Percentiles rank a stretch among this genome's conserved stretches.
Evolutionary conservation across 2,113 vertebrate species (phyloP).

Genomic region (Neolamprologus ventralis): DNA sequence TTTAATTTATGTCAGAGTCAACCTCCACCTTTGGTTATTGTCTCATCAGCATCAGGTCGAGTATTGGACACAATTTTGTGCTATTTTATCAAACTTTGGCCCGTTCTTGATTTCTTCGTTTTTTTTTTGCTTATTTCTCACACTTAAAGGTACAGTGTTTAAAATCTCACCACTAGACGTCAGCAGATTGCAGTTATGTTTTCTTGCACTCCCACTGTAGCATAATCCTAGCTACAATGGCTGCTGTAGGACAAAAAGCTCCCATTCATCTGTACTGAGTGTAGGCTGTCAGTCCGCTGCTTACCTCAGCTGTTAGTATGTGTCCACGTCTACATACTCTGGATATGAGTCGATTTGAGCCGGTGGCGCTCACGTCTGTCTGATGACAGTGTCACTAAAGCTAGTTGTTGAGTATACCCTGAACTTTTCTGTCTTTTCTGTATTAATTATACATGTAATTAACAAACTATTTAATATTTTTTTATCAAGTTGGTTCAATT

Average conservation of each 20-base stretch:
- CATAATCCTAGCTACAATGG: background rate
- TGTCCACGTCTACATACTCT: background rate
- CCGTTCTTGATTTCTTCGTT: accelerated
- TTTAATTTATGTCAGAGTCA: background rate
- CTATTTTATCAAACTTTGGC: background rate
- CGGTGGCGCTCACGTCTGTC: background rate
- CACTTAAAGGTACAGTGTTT: background rate
- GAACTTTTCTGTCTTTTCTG: background rate
- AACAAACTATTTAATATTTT: background rate
- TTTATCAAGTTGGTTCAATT: background rate
- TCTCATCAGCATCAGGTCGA: background rate
- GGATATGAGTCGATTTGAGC: background rate
- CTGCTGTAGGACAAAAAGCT: background rate
- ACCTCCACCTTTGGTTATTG: background rate
- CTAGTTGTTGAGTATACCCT: background rate
- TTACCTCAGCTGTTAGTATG: background rate
- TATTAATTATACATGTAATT: background rate
- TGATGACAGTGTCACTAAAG: background rate
- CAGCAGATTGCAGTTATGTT: background rate
- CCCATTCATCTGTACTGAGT: background rate
- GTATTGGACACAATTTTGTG: background rate
- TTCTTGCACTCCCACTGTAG: background rate
- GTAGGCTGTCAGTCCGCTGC: background rate
- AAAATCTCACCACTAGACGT: background rate
- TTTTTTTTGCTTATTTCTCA: background rate